Percentiles rank a stretch among this genome's conserved stretches.
phyloP scores from a whole-genome alignment of 2,113 vertebrate species.

The Neogobius melanostomus region DNA sequence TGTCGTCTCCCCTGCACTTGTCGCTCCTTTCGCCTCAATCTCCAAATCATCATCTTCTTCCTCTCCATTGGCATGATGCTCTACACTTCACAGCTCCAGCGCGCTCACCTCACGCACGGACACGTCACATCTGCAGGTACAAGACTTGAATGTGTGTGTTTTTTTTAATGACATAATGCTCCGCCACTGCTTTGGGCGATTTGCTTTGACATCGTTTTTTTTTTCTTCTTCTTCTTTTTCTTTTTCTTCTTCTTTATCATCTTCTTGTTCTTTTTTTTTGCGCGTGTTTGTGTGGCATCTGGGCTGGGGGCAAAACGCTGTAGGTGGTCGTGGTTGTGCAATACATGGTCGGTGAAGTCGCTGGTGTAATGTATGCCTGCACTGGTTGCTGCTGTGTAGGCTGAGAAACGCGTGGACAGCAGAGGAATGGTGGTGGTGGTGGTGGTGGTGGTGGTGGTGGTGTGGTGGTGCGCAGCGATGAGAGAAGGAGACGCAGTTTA shows the following conservation, averaged over 20 bases:
- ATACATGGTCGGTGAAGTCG: constrained; percentile 47
- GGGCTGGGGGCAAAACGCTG: constrained; percentile 1
- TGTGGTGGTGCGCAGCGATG: constrained; percentile 57
- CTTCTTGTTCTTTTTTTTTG: neutral
- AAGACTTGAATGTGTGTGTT: neutral
- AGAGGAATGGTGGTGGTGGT: constrained; percentile 63
- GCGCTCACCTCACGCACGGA: constrained; percentile 39
- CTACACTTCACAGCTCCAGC: constrained; percentile 38
- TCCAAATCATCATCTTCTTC: constrained; percentile 44
- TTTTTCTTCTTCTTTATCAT: no score
- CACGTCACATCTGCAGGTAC: constrained; percentile 61
- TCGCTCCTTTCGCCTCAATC: constrained; percentile 49
- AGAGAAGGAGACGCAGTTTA: constrained; percentile 65
- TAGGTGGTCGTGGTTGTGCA: constrained; percentile 56
- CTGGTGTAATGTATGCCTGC: constrained; percentile 54
- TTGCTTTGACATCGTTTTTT: neutral
- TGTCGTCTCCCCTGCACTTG: constrained; percentile 56
- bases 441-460: constrained; percentile 23
- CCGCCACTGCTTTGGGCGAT: neutral
- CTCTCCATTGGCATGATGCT: constrained; percentile 57
- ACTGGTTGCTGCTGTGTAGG: constrained; percentile 68
- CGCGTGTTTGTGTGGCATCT: neutral
- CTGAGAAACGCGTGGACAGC: constrained; percentile 68
- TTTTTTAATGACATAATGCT: constrained; percentile 3
- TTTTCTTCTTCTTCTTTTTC: neutral